Evolutionary conservation across 2,797 vertebrate species (phyloP).

Genomic region (Coregonus ussuriensis): DNA sequence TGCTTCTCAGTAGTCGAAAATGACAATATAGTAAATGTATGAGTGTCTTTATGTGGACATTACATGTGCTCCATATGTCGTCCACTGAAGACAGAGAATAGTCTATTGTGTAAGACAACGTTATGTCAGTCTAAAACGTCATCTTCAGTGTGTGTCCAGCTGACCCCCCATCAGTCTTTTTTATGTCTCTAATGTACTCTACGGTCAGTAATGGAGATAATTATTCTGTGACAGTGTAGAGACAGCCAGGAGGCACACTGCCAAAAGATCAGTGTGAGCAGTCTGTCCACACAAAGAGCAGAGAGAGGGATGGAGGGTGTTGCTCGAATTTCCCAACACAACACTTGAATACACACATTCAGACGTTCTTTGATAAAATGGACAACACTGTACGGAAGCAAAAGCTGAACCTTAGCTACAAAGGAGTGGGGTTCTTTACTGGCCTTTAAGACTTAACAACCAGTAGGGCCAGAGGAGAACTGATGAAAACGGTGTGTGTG

Average conservation of each 20-base stretch:
- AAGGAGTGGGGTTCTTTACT: neutral
- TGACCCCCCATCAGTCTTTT: slow-evolving; percentile 58
- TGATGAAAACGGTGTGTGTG: slow-evolving; percentile 21
- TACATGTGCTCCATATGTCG: slow-evolving; percentile 75
- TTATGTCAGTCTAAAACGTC: neutral
- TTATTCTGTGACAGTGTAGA: slow-evolving; percentile 46
- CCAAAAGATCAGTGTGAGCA: slow-evolving; percentile 11
- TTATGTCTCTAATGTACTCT: slow-evolving; percentile 48
- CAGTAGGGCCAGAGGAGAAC: slow-evolving; percentile 12
- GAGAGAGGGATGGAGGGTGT: neutral
- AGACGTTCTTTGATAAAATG: slow-evolving; percentile 46
- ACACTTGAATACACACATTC: neutral
- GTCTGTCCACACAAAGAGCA: neutral
- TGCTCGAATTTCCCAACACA: neutral
- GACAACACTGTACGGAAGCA: slow-evolving; percentile 28
- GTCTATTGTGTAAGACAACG: slow-evolving; percentile 29
- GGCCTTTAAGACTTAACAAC: slow-evolving; percentile 20
- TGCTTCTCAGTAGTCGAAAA: neutral
- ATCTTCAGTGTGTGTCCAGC: slow-evolving; percentile 21
- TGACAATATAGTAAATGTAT: slow-evolving; percentile 9
- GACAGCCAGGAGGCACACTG: slow-evolving; percentile 19
- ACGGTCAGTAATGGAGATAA: slow-evolving; percentile 32
- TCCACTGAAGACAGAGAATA: slow-evolving; percentile 47
- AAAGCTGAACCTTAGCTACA: neutral
- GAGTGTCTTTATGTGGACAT: slow-evolving; percentile 54